Evolutionary conservation across 2,797 vertebrate species (phyloP).

Genomic region (Euphonia xanthogaster): DNA sequence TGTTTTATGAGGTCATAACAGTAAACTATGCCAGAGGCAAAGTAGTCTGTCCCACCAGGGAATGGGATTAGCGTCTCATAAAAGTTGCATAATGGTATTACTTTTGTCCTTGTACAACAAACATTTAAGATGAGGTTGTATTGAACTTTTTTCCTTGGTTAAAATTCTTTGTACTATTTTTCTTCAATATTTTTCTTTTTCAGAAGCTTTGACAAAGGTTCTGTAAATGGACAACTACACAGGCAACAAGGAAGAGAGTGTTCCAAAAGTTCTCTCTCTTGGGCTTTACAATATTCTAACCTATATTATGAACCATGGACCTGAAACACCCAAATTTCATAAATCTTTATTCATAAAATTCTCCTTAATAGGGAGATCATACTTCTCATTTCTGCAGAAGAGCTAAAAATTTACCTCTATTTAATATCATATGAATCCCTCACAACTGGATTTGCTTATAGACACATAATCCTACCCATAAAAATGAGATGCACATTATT

Average conservation of each 20-base stretch:
- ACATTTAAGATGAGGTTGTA: background rate
- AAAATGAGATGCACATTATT: background rate
- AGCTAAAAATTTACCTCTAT: background rate
- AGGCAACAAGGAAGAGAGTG: background rate
- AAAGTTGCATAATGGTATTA: background rate
- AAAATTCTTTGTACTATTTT: background rate
- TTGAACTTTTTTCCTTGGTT: background rate
- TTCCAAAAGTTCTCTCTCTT: background rate
- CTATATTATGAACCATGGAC: background rate
- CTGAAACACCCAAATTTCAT: background rate
- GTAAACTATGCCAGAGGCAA: background rate
- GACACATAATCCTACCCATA: background rate
- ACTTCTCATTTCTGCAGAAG: background rate
- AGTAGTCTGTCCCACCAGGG: background rate
- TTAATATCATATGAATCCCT: background rate
- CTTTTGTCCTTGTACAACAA: background rate
- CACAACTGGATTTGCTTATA: background rate
- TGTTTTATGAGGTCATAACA: background rate
- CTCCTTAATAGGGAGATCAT: background rate
- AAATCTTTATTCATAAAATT: background rate
- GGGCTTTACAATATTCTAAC: background rate
- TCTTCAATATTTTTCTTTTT: background rate
- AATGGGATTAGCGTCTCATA: background rate
- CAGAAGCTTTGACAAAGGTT: background rate
- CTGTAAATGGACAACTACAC: background rate